These are phyloP conservation scores for Clarias macrocephalus DNA, from an alignment of 2,113 vertebrate species.

Conservation along the genomic window DNA sequence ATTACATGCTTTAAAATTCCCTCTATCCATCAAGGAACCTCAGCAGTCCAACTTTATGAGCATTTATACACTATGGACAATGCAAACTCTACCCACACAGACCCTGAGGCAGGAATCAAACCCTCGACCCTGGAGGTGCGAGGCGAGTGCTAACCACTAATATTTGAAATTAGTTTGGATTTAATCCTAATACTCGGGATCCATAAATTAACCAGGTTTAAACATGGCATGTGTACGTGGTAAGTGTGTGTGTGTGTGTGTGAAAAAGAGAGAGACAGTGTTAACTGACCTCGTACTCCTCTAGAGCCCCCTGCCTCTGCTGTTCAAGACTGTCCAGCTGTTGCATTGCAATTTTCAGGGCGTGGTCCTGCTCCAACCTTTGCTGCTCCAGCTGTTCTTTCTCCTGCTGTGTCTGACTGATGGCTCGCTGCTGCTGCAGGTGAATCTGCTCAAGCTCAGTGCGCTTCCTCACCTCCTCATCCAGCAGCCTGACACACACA, in stretches of 20 bases:
- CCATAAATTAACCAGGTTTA: background rate
- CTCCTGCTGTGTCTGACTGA: slow-evolving; percentile 87
- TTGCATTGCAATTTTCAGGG: slow-evolving; percentile 83
- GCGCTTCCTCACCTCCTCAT: slow-evolving; percentile 88
- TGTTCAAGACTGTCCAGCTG: slow-evolving; percentile 86
- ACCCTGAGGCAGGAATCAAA: too few relatives aligned
- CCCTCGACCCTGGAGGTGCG: too few relatives aligned
- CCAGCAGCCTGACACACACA: slow-evolving; percentile 77
- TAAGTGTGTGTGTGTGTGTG: background rate
- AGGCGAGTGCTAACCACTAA: too few relatives aligned
- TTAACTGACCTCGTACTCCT: slow-evolving; percentile 85
- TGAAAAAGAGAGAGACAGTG: background rate
- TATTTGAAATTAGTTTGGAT: background rate
- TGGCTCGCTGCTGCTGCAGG: slow-evolving; percentile 83
- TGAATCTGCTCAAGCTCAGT: slow-evolving; percentile 87
- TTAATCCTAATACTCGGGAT: background rate
- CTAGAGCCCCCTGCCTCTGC: slow-evolving; percentile 83
- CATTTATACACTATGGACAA: too few relatives aligned
- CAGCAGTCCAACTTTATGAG: too few relatives aligned
- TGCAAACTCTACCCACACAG: too few relatives aligned
- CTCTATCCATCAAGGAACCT: too few relatives aligned
- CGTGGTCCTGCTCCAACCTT: slow-evolving; percentile 79
- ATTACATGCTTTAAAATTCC: too few relatives aligned
- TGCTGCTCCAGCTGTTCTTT: slow-evolving; percentile 89
- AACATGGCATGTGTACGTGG: background rate